Evolutionary conservation across 2,797 vertebrate species (phyloP).

Genomic region (Nyctibius grandis): DNA sequence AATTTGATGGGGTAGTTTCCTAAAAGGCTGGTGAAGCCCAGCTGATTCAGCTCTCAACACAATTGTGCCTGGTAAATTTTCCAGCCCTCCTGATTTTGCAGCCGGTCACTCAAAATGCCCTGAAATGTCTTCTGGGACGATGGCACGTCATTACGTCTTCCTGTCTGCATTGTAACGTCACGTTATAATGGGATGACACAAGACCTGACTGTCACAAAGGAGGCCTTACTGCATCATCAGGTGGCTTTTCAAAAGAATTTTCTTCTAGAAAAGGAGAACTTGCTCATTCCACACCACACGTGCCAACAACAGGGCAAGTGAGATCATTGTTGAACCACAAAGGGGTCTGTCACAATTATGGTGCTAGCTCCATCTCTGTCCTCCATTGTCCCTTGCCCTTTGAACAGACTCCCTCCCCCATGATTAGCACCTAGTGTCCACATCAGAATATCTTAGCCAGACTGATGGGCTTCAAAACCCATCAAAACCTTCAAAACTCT

Average conservation of each 20-base stretch:
- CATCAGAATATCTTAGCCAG: neutral
- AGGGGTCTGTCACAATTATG: neutral
- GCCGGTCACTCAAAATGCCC: neutral
- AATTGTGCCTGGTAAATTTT: neutral
- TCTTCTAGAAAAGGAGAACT: neutral
- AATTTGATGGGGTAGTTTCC: conserved; percentile 7
- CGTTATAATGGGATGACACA: neutral
- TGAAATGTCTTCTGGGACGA: neutral
- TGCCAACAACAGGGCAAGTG: neutral
- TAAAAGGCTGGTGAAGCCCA: neutral
- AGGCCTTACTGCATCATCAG: neutral
- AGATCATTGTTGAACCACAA: neutral
- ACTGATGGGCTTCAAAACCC: neutral
- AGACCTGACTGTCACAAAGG: neutral
- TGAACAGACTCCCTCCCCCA: neutral
- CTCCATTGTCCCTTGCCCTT: neutral
- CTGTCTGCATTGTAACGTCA: neutral
- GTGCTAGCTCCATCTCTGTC: neutral
- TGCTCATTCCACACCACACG: neutral
- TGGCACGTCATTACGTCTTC: neutral
- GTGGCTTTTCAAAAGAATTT: neutral
- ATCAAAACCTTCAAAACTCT: too few species aligned
- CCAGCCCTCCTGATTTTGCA: neutral
- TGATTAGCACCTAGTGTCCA: neutral
- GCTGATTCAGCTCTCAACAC: conserved; percentile 1